phyloP scores from a whole-genome alignment of 2,113 vertebrate genomes.

The Gambusia holbrooki region DNA sequence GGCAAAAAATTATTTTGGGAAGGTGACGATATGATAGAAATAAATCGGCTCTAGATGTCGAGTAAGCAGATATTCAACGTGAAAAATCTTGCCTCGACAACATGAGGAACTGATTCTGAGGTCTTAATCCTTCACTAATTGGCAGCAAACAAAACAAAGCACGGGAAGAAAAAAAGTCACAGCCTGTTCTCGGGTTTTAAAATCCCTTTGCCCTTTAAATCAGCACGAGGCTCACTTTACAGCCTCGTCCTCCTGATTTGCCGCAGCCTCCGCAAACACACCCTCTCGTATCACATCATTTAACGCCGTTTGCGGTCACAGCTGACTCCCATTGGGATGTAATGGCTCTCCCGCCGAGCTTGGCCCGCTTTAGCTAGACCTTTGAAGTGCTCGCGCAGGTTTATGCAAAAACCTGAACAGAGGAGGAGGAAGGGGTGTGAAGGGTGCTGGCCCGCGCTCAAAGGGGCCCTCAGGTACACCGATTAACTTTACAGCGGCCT shows the following conservation, averaged over 20 bases:
- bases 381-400: slow-evolving; percentile 66
- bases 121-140: not conserved
- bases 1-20: no score
- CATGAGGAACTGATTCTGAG: not conserved
- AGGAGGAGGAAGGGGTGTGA: slow-evolving; percentile 51
- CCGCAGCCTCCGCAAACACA: slow-evolving; percentile 46
- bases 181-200: slow-evolving; percentile 25
- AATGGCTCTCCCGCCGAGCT: slow-evolving; percentile 65
- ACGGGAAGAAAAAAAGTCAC: not conserved
- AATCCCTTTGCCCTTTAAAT: slow-evolving; percentile 58
- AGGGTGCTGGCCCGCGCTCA: slow-evolving; percentile 24
- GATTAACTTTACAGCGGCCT: slow-evolving; percentile 71
- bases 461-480: slow-evolving; percentile 64
- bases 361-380: slow-evolving; percentile 53
- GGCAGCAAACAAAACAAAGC: not conserved
- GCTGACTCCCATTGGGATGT: slow-evolving; percentile 66
- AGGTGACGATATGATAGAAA: not conserved
- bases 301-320: slow-evolving; percentile 68
- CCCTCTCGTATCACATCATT: slow-evolving; percentile 66
- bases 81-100: not conserved
- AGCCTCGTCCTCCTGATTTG: slow-evolving; percentile 43
- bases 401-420: slow-evolving; percentile 11
- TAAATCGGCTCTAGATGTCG: not conserved
- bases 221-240: slow-evolving; percentile 59
- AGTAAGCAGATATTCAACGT: not conserved